A percentile compares a stretch with the other conserved stretches of the same genome.
These are phyloP conservation scores for Drosophila fungiperda DNA, from an alignment of 2,888 invertebrate genomes.

Conservation along the genomic window DNA sequence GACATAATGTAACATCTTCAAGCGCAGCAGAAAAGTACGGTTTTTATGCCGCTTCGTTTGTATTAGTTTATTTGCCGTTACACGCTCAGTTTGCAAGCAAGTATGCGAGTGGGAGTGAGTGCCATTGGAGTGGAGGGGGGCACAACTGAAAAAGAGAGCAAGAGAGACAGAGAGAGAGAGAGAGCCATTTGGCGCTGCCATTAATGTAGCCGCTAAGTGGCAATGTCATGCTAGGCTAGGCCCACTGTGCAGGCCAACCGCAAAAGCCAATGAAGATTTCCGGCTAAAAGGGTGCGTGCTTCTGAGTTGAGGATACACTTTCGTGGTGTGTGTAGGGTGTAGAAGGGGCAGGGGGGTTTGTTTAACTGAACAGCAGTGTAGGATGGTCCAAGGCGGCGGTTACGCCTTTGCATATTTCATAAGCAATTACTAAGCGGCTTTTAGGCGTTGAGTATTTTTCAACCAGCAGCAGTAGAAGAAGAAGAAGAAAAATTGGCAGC, in stretches of 20 bases:
- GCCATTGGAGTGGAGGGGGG: not conserved
- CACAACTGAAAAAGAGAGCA: not conserved
- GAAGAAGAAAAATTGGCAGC: slow-evolving; percentile 51
- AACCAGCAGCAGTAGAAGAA: slow-evolving; percentile 21
- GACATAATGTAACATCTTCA: slow-evolving; percentile 67
- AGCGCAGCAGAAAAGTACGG: slow-evolving; percentile 60
- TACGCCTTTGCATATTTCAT: slow-evolving; percentile 82
- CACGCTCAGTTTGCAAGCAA: slow-evolving; percentile 69
- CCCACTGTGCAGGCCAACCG: slow-evolving; percentile 54
- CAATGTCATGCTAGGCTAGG: slow-evolving; percentile 78
- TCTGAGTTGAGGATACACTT: slow-evolving; percentile 18
- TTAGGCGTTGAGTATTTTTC: slow-evolving; percentile 61
- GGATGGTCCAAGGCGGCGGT: slow-evolving; percentile 50
- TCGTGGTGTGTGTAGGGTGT: not conserved
- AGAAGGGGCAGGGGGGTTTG: slow-evolving; percentile 1
- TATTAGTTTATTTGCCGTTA: slow-evolving; percentile 78
- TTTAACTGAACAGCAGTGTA: not conserved
- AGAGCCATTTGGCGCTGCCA: slow-evolving; percentile 74
- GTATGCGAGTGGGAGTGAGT: not conserved
- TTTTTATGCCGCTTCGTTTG: slow-evolving; percentile 63
- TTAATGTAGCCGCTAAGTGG: slow-evolving; percentile 80
- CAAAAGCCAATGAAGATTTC: slow-evolving; percentile 68
- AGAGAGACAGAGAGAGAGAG: slow-evolving; percentile 12
- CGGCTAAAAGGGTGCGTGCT: slow-evolving; percentile 71
- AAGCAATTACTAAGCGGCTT: slow-evolving; percentile 82